A percentile compares a stretch with the other conserved stretches of the same genome.
phyloP scores from a whole-genome alignment of 2,797 vertebrate species.

The Arvicola amphibius region DNA sequence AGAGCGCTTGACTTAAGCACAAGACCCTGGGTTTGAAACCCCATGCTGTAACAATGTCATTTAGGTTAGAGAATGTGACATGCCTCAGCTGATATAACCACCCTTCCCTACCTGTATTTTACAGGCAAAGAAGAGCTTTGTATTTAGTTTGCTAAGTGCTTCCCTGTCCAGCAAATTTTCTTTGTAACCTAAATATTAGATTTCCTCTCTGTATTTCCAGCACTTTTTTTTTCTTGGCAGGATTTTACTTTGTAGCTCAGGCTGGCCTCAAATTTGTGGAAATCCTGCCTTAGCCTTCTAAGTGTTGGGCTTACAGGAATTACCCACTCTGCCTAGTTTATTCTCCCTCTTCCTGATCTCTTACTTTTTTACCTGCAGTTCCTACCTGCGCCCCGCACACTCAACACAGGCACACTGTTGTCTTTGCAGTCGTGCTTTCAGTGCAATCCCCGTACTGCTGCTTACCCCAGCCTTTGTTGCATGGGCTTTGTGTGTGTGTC shows the following conservation, averaged over 20 bases:
- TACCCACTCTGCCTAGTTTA: not conserved
- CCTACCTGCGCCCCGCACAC: not conserved
- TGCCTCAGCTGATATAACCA: not conserved
- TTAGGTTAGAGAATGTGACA: constrained; percentile 13
- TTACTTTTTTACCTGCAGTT: constrained; percentile 24
- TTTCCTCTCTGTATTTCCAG: not conserved
- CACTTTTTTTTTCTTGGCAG: not conserved
- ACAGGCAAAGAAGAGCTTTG: constrained; percentile 41
- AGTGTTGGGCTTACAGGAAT: not conserved
- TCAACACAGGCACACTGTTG: not conserved
- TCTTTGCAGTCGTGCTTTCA: constrained; percentile 29
- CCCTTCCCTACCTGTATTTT: constrained; percentile 35
- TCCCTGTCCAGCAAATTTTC: not conserved
- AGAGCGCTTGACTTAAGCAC: not conserved
- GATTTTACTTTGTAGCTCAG: not conserved
- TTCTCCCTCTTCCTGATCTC: not conserved
- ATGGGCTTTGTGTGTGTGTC: not conserved
- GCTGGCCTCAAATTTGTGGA: not conserved
- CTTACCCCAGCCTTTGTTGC: constrained; percentile 19
- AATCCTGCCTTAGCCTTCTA: not conserved
- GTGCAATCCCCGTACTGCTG: not conserved
- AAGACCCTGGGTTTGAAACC: not conserved
- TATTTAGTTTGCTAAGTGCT: not conserved
- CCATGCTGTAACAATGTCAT: not conserved
- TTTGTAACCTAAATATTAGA: constrained; percentile 13